Evolutionary conservation across 2,113 vertebrate species (phyloP).

Genomic region (Grantiella picta): DNA sequence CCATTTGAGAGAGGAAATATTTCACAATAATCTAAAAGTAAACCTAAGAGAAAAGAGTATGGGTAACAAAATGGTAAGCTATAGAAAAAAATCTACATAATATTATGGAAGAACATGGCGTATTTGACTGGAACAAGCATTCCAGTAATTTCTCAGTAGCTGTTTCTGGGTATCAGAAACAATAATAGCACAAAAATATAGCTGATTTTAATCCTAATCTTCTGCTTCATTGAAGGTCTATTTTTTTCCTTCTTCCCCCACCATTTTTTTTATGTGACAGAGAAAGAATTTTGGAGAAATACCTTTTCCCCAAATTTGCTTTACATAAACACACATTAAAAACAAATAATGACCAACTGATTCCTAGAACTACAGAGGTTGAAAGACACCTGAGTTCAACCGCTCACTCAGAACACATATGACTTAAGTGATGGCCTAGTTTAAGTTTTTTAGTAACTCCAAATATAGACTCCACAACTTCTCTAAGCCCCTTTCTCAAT

Average conservation of each 20-base stretch:
- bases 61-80: neutral
- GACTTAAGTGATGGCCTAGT: neutral
- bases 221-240: neutral
- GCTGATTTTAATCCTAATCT: neutral
- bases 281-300: neutral
- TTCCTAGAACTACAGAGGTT: neutral
- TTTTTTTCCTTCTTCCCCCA: neutral
- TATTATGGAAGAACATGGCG: neutral
- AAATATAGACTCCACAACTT: rapidly evolving
- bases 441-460: neutral
- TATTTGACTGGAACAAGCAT: neutral
- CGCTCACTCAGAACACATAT: neutral
- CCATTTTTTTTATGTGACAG: neutral
- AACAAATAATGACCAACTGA: neutral
- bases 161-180: neutral
- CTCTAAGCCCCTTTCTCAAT: neutral
- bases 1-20: neutral
- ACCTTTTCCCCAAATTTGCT: neutral
- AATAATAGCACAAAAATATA: neutral
- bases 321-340: neutral
- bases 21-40: neutral
- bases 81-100: neutral
- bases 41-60: neutral
- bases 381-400: neutral
- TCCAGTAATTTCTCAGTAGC: neutral